Conservation (phyloP, 2,113 vertebrate genomes). For the Todiramphus saurophagus region DNA sequence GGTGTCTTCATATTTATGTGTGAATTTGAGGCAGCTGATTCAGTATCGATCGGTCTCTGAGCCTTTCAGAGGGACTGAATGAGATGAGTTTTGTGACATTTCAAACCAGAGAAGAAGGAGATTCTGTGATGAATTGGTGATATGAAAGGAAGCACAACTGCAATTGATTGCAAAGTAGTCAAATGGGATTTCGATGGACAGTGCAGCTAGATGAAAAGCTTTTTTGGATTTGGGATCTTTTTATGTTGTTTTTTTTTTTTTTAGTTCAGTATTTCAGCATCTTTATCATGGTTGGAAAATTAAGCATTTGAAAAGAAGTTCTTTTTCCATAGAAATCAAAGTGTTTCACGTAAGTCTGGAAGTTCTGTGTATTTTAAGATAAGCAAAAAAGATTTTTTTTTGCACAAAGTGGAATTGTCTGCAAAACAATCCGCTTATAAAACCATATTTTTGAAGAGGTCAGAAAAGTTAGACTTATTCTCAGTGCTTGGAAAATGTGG, state of each 20-base stretch:
- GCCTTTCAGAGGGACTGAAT: background rate
- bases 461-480: background rate
- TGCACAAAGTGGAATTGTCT: background rate
- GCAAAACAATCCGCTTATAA: background rate
- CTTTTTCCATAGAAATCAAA: background rate
- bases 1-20: fast-evolving
- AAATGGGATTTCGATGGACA: no score
- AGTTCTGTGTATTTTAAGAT: background rate
- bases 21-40: background rate
- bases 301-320: background rate
- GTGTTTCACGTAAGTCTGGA: background rate
- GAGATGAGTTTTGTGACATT: background rate
- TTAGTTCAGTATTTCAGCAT: constrained; percentile 1
- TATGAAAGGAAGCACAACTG: constrained; percentile 18
- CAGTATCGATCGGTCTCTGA: background rate
- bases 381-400: background rate
- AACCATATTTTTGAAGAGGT: background rate
- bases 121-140: background rate
- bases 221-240: background rate
- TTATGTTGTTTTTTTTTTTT: background rate
- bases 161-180: background rate
- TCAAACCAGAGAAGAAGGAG: background rate
- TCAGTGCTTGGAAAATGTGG: background rate
- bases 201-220: constrained; percentile 12
- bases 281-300: background rate